Base-by-base conservation (phyloP, 2,113 vertebrate genomes). In the Alethe castanea region DNA sequence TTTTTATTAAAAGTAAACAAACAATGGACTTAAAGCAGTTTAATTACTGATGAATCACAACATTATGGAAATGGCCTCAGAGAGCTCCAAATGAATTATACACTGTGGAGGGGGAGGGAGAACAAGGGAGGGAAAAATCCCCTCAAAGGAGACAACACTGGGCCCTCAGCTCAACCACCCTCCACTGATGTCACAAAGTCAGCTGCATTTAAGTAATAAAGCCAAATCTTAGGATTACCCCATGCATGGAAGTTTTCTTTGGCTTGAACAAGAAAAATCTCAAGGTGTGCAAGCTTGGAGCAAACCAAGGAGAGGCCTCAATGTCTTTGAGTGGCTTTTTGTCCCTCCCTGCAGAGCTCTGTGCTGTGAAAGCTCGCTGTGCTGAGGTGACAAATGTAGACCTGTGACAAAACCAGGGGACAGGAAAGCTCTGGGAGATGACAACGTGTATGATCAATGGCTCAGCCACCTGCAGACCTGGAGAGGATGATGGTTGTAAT, bases 311-410 rank as follows among this genome's bases (percentile, higher is more conserved):
- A 59, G 38, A 90, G 57, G 5, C 18, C 52, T 56, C 57, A 7
- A 5, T 1, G 2, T 35, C 47, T 67, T 9, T 1, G 4, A 62
- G 73, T 13, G 48, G 86, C 11, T 36, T 69, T 66, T 20, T 6
- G 4, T 33, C 47, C 4, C 54, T 8, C 5, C 8, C n/a, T 59
- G 80, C 93, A 52, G 24, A 40, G 47, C 1, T 19, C 24, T 1
- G 28, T 1, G 19, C 11, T 26, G 19, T 0, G 1, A 48, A 38
- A 17, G 24, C 20, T 64, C 0, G 0, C 2, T 3, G 11, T 1
- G 2, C 52, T 1, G 0, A 42, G 65, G 45, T 0, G 25, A 53
- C 1, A 1, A 57, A 48, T 0, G 24, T 1, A 1, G 56, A 25
- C 0, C 3, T n/a, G 64, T 8, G 54, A 54, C 57, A 56, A 40